phyloP scores from a whole-genome alignment of 37 sponge, comb jelly and placozoan species.

The Eunapius fragilis region DNA sequence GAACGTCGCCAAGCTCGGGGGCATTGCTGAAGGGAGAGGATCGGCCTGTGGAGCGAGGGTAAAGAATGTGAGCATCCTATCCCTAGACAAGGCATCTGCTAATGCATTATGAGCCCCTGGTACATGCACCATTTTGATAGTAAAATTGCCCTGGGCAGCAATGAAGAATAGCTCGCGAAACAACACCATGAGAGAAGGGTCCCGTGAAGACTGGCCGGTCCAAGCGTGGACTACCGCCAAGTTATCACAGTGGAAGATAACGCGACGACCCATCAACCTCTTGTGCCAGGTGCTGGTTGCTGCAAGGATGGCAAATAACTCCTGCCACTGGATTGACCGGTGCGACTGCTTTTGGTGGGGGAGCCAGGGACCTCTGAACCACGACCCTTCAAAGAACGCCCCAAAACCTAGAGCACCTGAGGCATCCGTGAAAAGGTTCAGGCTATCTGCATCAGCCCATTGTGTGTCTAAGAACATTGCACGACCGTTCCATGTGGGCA shows the following conservation, averaged over 20 bases:
- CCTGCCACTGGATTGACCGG: conserved; percentile 2
- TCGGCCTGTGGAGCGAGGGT: no score
- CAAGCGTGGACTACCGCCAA: conserved; percentile 2
- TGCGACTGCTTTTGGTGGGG: neutral
- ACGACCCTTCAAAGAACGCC: neutral
- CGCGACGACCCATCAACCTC: neutral
- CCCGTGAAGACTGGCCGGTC: neutral
- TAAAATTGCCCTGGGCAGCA: no score
- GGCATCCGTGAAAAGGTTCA: conserved; percentile 25
- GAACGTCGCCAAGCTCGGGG: no score
- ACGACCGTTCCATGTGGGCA: conserved; percentile 17
- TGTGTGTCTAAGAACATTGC: neutral
- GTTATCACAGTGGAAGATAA: conserved; percentile 19
- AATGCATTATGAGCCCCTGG: no score
- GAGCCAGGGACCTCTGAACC: neutral
- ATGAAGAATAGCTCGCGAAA: no score
- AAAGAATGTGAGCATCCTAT: no score
- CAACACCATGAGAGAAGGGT: no score
- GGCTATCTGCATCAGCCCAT: neutral
- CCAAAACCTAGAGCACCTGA: conserved; percentile 8
- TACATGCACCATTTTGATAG: neutral
- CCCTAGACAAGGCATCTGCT: no score
- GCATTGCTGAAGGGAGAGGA: no score
- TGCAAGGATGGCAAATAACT: conserved; percentile 4
- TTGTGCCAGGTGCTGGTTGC: conserved; percentile 6